These are phyloP conservation scores for Sebastiscus tertius DNA, from an alignment of 2,797 vertebrate species.

Conservation along the genomic window DNA sequence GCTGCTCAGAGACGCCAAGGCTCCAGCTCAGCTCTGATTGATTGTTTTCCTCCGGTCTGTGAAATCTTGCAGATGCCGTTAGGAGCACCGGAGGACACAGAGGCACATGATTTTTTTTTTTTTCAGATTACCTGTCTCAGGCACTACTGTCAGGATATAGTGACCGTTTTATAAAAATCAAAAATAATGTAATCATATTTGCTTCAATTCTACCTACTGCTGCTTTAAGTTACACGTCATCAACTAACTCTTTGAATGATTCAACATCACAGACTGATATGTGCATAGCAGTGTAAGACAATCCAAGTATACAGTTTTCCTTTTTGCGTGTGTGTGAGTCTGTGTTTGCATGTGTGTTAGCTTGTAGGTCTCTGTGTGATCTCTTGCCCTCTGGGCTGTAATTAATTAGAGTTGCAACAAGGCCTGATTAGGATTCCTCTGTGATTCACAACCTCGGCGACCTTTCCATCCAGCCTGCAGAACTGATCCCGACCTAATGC, in stretches of 20 bases:
- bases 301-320: conserved; percentile 27
- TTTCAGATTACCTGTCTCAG: too few relatives aligned
- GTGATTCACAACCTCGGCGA: conserved; percentile 66
- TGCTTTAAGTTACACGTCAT: conserved; percentile 4
- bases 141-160: too few relatives aligned
- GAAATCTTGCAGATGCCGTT: too few relatives aligned
- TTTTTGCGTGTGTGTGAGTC: conserved; percentile 45
- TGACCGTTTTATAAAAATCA: too few relatives aligned
- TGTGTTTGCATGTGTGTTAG: conserved; percentile 51
- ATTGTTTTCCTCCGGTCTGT: too few relatives aligned
- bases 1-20: too few relatives aligned
- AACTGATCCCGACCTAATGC: conserved; percentile 44
- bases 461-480: conserved; percentile 67
- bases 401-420: conserved; percentile 83
- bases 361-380: conserved; percentile 62
- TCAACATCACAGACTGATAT: conserved; percentile 20
- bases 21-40: too few relatives aligned
- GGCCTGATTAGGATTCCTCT: conserved; percentile 79
- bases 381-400: conserved; percentile 75
- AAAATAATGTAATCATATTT: too few relatives aligned
- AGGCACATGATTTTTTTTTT: too few relatives aligned
- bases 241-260: not conserved
- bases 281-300: conserved; percentile 17
- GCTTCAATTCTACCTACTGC: too few relatives aligned
- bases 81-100: too few relatives aligned